Base-by-base conservation (phyloP, 2,888 invertebrate genomes). In the Drosophila anomelani region DNA sequence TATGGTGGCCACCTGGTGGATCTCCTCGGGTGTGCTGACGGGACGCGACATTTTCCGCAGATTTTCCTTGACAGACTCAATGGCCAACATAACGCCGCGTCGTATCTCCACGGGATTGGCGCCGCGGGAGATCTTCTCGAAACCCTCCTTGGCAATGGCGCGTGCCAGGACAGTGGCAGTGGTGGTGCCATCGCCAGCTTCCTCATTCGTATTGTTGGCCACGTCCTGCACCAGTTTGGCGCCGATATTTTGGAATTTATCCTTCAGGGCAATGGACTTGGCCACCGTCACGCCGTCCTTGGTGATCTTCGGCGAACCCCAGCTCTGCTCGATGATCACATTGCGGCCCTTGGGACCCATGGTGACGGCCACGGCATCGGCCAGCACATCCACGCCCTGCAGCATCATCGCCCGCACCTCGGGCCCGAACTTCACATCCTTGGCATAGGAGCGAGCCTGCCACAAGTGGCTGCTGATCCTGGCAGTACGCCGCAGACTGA, bases 301-400 rank as follows among this genome's bases (percentile, higher is more conserved):
- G 61, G 99, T 99, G 91, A 99, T 99, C 93, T 99, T 99, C 6
- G 99, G 99, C 58, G 98, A 97, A 34, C 99, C 99, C 99, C 99
- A 99, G 38, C 98, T 97, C 93, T 99, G 99, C 93, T 99, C 99
- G 85, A 99, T 94, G 90, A 99, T 98, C 12, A 99, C 99, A 93
- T 99, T 99, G 87, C 99, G 95, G 58, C 99, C 99, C 94, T 99
- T 99, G 66, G 99, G 99, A 46, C 99, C 99, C 99, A 99, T 98
- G 54, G 99, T 99, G 59, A 99, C 99, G 17, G 99, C 98, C n/a
- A 99, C 99, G 51, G 99, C 99, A 93, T 99, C 99, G 10, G 99
- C 98, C 56, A 99, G 94, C 47, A 98, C 94, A 92, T 99, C 99
- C 23, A 99, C 99, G 67, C 99, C 99, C 92, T 98, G 97, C 53